These are phyloP conservation scores for Phrynocephalus versicolor DNA, from an alignment of 2,113 vertebrate genomes.

Conservation along the genomic window DNA sequence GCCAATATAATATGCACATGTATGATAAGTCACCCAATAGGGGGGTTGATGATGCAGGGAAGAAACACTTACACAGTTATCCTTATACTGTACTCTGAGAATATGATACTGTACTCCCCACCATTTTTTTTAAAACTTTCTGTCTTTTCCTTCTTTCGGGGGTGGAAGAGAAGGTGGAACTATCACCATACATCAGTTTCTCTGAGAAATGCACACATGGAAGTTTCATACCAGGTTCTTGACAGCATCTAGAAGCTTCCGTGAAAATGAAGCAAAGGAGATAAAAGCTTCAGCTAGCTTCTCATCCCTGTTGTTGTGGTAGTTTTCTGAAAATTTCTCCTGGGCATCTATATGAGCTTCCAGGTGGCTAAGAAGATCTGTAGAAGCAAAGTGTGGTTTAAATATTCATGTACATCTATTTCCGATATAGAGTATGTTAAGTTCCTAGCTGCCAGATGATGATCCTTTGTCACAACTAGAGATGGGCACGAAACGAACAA, in stretches of 20 bases:
- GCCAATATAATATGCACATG: no score
- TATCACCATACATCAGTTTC: not conserved
- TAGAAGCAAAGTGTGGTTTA: not conserved
- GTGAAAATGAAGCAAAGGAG: constrained; percentile 71
- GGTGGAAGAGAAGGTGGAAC: no score
- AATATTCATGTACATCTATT: not conserved
- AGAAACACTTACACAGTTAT: no score
- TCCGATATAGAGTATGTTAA: not conserved
- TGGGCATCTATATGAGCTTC: constrained; percentile 69
- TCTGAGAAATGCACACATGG: not conserved
- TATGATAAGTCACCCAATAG: no score
- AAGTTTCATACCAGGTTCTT: constrained; percentile 70
- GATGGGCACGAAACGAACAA: no score
- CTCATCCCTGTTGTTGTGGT: constrained; percentile 67
- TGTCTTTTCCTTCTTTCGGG: no score
- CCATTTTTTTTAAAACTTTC: not conserved
- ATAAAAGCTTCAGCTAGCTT: constrained; percentile 69
- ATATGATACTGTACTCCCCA: no score
- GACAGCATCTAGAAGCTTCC: constrained; percentile 71
- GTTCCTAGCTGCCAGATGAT: not conserved
- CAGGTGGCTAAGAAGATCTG: constrained; percentile 72
- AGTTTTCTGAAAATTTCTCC: constrained; percentile 74
- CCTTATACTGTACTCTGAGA: no score
- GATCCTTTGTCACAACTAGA: not conserved
- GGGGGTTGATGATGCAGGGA: no score